phyloP scores from a whole-genome alignment of 1,140 invertebrate species.

The Saccostrea echinata region DNA sequence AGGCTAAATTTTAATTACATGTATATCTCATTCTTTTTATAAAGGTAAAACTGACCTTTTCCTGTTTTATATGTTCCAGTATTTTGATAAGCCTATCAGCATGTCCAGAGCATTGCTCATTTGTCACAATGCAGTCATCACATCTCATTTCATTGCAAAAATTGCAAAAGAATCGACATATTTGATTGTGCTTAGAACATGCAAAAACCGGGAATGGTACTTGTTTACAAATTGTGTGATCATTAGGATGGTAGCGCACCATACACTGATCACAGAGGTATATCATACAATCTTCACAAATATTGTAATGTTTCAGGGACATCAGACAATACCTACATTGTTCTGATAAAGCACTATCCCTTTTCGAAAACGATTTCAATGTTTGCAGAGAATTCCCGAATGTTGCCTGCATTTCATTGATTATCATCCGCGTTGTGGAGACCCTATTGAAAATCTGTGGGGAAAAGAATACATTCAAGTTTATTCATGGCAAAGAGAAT shows the following conservation, averaged over 20 bases:
- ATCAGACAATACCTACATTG: not conserved
- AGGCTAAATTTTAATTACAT: no score
- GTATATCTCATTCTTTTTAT: no score
- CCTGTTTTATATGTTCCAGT: not conserved
- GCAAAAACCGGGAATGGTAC: not conserved
- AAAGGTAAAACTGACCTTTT: not conserved
- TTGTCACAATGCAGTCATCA: not conserved
- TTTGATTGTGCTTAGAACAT: not conserved
- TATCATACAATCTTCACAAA: slow-evolving; percentile 22
- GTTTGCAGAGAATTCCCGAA: not conserved
- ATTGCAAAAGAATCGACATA: not conserved
- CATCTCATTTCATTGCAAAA: not conserved
- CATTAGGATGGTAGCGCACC: not conserved
- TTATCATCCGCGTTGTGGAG: not conserved
- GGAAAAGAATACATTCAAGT: no score
- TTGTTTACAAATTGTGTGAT: not conserved
- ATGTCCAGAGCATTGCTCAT: not conserved
- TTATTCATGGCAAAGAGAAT: no score
- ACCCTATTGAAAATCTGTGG: no score
- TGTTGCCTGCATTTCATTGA: not conserved
- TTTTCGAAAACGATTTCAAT: not conserved
- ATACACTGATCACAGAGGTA: not conserved
- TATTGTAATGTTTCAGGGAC: not conserved
- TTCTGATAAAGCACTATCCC: not conserved
- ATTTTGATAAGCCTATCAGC: not conserved